These are phyloP conservation scores for Dichetophora obliterata DNA, from an alignment of 2,888 invertebrate genomes.

Conservation along the genomic window DNA sequence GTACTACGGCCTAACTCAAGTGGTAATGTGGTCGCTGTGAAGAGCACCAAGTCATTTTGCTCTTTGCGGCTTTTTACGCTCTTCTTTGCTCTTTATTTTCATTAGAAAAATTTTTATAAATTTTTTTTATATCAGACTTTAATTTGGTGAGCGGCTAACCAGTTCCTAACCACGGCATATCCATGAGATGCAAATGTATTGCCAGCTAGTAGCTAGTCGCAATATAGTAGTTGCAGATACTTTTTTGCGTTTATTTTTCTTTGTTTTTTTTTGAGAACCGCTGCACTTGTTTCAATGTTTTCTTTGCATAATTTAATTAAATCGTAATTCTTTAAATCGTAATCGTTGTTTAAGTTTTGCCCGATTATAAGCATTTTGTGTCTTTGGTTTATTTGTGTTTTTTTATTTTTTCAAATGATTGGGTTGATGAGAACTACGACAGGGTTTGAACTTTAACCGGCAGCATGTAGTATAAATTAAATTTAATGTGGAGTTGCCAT, in stretches of 20 bases:
- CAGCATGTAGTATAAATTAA: no score
- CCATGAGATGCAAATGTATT: neutral
- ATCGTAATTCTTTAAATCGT: constrained; percentile 8
- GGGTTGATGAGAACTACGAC: no score
- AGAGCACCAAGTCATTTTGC: neutral
- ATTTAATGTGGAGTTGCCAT: no score
- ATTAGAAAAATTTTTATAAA: neutral
- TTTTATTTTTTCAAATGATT: no score
- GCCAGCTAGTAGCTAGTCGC: neutral
- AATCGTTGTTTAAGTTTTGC: no score
- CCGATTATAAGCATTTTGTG: no score
- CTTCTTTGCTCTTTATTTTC: constrained; percentile 8
- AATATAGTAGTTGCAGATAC: neutral
- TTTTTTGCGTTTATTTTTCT: neutral
- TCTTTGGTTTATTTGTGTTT: no score
- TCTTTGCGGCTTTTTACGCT: neutral
- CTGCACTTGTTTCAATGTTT: constrained; percentile 18
- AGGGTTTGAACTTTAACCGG: no score
- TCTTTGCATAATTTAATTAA: constrained; percentile 26
- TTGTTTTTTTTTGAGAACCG: neutral
- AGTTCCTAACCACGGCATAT: neutral
- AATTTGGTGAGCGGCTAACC: constrained; percentile 15
- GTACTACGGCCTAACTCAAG: neutral
- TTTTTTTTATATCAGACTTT: neutral
- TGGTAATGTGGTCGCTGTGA: neutral